phyloP scores from a whole-genome alignment of 2,888 invertebrate species.

The Leptinotarsa tumamoca region DNA sequence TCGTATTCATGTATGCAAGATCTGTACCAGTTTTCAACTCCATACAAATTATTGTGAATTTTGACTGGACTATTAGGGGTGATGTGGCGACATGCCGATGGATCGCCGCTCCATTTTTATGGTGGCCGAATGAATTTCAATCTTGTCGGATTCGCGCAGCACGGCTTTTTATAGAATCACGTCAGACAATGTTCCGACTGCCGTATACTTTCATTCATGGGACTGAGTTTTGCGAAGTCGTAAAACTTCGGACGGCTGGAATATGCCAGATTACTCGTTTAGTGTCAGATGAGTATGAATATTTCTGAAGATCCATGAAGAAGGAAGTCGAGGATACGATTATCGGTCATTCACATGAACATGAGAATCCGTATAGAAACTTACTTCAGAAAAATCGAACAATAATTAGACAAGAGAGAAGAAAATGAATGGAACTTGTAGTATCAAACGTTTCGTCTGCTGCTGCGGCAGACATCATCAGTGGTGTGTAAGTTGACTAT shows the following conservation, averaged over 20 bases:
- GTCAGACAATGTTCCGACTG: constrained; percentile 13
- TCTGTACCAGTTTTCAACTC: too few relatives aligned
- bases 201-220: constrained; percentile 2
- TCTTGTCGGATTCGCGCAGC: constrained; percentile 5
- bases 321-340: too few relatives aligned
- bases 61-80: neutral
- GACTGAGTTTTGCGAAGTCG: neutral
- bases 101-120: constrained; percentile 15
- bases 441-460: too few relatives aligned
- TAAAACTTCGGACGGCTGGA: neutral
- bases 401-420: too few relatives aligned
- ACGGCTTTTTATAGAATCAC: constrained; percentile 10
- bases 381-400: too few relatives aligned
- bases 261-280: neutral
- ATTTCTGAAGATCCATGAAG: neutral
- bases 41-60: too few relatives aligned
- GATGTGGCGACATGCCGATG: constrained; percentile 21
- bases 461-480: too few relatives aligned
- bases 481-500: too few relatives aligned
- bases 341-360: too few relatives aligned
- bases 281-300: neutral
- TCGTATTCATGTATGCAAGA: too few relatives aligned
- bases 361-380: too few relatives aligned
- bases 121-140: constrained; percentile 23
- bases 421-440: too few relatives aligned